A percentile compares a stretch with the other conserved stretches of the same genome.
Conservation (phyloP, 1,140 invertebrate species). For the Bombus confusus region DNA sequence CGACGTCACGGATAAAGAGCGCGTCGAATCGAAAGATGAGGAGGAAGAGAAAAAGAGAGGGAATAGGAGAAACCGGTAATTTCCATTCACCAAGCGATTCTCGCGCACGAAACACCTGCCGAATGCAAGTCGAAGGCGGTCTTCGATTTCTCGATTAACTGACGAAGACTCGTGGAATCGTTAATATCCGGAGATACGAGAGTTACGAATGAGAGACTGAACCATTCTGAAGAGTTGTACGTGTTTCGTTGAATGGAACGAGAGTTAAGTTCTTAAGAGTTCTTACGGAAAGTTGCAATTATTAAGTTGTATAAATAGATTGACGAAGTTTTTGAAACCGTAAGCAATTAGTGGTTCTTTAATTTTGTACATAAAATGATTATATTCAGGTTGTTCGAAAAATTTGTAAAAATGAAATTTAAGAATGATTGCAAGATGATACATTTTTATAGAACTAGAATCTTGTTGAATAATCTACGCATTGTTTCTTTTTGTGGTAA, state of each 20-base stretch:
- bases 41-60: slow-evolving; percentile 35
- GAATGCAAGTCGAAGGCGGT: slow-evolving; percentile 40
- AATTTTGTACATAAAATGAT: slow-evolving; percentile 46
- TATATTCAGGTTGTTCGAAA: not conserved
- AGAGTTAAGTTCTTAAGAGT: not conserved
- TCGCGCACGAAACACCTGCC: slow-evolving; percentile 67
- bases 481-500: not conserved
- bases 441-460: not conserved
- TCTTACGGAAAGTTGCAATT: not conserved
- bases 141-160: not conserved
- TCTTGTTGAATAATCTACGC: too few species aligned
- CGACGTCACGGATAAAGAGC: slow-evolving; percentile 34
- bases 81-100: slow-evolving; percentile 67
- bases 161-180: not conserved
- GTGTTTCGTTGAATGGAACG: not conserved
- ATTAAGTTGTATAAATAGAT: slow-evolving; percentile 4
- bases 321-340: not conserved
- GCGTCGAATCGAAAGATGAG: slow-evolving; percentile 45
- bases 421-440: not conserved
- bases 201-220: not conserved
- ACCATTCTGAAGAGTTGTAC: not conserved
- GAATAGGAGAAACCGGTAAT: slow-evolving; percentile 72
- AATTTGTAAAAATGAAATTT: not conserved
- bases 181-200: not conserved
- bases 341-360: not conserved